Evolutionary conservation across 2,797 vertebrate species (phyloP).

Genomic region (Artibeus jamaicensis): DNA sequence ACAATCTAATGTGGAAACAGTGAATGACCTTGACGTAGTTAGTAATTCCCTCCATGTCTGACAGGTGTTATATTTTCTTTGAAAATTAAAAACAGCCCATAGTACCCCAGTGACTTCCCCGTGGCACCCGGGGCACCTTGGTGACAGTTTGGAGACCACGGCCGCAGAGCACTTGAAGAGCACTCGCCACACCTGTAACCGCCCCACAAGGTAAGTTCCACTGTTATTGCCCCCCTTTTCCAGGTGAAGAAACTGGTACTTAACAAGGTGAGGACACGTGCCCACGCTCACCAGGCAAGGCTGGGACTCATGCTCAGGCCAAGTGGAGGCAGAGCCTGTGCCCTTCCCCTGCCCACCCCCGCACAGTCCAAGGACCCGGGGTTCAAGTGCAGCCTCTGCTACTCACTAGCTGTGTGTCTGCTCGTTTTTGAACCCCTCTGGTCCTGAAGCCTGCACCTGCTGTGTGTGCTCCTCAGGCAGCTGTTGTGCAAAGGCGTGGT

Average conservation of each 20-base stretch:
- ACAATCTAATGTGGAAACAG: neutral
- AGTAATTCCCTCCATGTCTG: neutral
- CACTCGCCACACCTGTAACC: neutral
- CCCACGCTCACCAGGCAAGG: neutral
- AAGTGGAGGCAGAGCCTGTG: neutral
- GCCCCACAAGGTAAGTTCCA: neutral
- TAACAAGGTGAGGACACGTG: neutral
- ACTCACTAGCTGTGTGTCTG: neutral
- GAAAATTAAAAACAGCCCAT: neutral
- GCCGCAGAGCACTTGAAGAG: no score
- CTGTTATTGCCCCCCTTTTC: neutral
- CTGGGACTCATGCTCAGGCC: neutral
- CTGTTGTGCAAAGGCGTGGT: neutral
- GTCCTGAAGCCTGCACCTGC: neutral
- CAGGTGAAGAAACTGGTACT: neutral
- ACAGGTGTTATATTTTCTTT: neutral
- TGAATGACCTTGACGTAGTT: neutral
- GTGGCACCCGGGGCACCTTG: accelerated
- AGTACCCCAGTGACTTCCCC: no score
- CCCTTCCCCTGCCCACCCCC: neutral
- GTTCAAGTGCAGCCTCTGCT: neutral
- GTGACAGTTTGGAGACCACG: neutral
- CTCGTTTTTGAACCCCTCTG: neutral
- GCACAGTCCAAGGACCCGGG: neutral
- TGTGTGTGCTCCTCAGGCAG: neutral